These are phyloP conservation scores for Platypus cylindrus DNA, from an alignment of 2,888 invertebrate species.

Conservation along the genomic window DNA sequence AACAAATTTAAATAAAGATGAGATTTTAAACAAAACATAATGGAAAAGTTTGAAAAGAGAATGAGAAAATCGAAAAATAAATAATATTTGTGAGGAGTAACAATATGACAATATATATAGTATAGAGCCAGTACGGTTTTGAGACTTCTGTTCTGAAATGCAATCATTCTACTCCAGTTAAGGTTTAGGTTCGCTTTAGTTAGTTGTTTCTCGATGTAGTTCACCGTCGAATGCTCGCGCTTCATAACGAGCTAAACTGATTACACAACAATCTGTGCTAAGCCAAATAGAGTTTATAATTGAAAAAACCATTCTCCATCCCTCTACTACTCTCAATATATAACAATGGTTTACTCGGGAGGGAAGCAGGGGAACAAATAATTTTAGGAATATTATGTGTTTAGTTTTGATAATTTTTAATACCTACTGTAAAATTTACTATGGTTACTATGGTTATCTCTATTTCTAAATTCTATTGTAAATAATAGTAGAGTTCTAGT, in stretches of 20 bases:
- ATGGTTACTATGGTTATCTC: too few relatives aligned
- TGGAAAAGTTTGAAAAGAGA: constrained; percentile 14
- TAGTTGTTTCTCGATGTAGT: constrained; percentile 37
- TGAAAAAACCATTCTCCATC: constrained; percentile 40
- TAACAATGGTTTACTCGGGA: too few relatives aligned
- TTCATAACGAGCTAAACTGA: constrained; percentile 38
- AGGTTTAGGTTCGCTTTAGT: constrained; percentile 39
- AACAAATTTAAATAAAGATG: constrained; percentile 25
- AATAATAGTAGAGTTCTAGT: too few relatives aligned
- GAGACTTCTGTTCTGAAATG: constrained; percentile 33
- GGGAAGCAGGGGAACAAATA: too few relatives aligned
- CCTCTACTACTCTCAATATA: too few relatives aligned
- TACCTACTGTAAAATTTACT: too few relatives aligned
- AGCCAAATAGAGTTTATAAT: constrained; percentile 42
- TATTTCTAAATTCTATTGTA: too few relatives aligned
- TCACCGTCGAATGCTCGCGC: constrained; percentile 37
- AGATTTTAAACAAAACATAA: constrained; percentile 24
- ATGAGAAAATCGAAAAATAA: constrained; percentile 22
- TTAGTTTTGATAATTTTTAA: too few relatives aligned
- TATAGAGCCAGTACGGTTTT: constrained; percentile 23
- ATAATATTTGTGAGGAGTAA: constrained; percentile 31
- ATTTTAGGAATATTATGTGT: too few relatives aligned
- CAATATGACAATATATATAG: constrained; percentile 21
- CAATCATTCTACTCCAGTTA: constrained; percentile 40
- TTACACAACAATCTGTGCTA: constrained; percentile 40